phyloP scores from a whole-genome alignment of 2,888 invertebrate genomes.

The Artemia sp. region DNA sequence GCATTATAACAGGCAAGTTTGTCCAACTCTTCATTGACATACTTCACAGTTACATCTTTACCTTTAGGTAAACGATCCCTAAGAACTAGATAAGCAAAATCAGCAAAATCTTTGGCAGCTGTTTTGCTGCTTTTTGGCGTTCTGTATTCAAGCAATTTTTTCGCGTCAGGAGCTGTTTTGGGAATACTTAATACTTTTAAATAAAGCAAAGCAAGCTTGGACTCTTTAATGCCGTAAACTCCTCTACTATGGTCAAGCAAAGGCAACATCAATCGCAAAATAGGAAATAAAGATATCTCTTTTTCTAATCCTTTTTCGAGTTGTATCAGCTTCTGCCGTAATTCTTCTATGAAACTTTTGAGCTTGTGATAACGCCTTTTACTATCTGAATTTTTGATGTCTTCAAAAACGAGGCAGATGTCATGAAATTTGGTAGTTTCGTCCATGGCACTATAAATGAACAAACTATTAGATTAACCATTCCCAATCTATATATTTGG shows the following conservation, averaged over 20 bases:
- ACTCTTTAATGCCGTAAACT: slow-evolving; percentile 65
- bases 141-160: slow-evolving; percentile 40
- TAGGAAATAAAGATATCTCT: slow-evolving; percentile 38
- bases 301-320: background rate
- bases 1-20: slow-evolving; percentile 41
- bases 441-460: background rate
- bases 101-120: slow-evolving; percentile 56
- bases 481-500: no score
- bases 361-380: background rate
- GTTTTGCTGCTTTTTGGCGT: slow-evolving; percentile 37
- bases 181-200: slow-evolving; percentile 54
- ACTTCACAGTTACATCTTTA: slow-evolving; percentile 44
- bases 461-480: background rate
- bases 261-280: slow-evolving; percentile 61
- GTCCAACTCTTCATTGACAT: slow-evolving; percentile 58
- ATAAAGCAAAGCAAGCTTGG: slow-evolving; percentile 50
- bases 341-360: background rate
- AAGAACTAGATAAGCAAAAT: slow-evolving; percentile 53
- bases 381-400: background rate
- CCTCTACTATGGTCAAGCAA: slow-evolving; percentile 56
- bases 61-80: slow-evolving; percentile 35
- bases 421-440: background rate
- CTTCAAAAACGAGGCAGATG: slow-evolving; percentile 1
- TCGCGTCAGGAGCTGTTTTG: slow-evolving; percentile 43
- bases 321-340: background rate